Percentiles rank a stretch among this genome's conserved stretches.
Conservation (phyloP, 2,113 vertebrate genomes). For the Amphiprion ocellaris region DNA sequence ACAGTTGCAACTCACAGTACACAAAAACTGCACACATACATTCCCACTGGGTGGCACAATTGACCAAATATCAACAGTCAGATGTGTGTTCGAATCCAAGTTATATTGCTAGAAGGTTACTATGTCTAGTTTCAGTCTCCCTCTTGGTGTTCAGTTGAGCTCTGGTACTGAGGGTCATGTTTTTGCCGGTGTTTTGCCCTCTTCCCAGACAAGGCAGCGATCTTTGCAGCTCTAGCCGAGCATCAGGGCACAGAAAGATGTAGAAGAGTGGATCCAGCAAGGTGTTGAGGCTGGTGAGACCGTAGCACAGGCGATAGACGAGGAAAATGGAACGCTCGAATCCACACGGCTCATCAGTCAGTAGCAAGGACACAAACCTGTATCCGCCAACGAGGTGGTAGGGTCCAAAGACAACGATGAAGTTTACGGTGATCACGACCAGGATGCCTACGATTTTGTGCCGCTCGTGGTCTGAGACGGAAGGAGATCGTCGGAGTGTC, state of each 20-base stretch:
- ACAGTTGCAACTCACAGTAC: neutral
- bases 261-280: conserved; percentile 86
- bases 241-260: conserved; percentile 84
- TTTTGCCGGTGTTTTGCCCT: conserved; percentile 37
- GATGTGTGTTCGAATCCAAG: neutral
- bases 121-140: conserved; percentile 37
- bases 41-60: conserved; percentile 58
- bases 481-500: conserved; percentile 81
- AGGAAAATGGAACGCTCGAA: conserved; percentile 83
- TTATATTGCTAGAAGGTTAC: conserved; percentile 35
- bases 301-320: conserved; percentile 83
- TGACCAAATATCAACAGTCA: neutral
- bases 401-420: conserved; percentile 84
- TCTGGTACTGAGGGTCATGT: conserved; percentile 44
- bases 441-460: conserved; percentile 84
- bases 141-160: conserved; percentile 12
- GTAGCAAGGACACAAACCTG: conserved; percentile 81
- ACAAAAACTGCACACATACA: neutral
- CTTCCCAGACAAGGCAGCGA: conserved; percentile 77
- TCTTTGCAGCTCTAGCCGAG: conserved; percentile 79
- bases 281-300: conserved; percentile 87
- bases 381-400: conserved; percentile 85
- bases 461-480: conserved; percentile 79
- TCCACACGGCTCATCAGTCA: conserved; percentile 74
- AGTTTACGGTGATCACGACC: conserved; percentile 84